Base-by-base conservation (phyloP, 1,140 invertebrate genomes). In the Drosophila sproati region DNA sequence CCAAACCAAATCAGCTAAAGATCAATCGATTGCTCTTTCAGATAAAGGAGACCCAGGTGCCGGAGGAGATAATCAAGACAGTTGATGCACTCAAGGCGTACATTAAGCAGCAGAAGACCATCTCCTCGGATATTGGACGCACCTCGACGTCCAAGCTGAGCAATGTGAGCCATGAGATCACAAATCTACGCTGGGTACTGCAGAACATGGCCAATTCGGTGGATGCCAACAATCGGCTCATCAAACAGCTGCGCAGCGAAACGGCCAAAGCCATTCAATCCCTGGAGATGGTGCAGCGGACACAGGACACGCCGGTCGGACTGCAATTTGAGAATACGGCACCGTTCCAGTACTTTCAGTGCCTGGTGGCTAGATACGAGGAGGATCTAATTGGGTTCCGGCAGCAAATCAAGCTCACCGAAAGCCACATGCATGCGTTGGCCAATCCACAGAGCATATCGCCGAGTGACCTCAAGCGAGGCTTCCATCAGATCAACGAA, bases 401-500 rank as follows among this genome's bases (percentile, higher is more conserved):
- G 72, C 94, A 95, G 66, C 95, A 96, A 92, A 96, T 97, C 59
- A 95, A 96, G 74, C 94, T 95, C 8, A 95, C 96, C 1, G 96
- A 97, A 83, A 96, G 95, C 71, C 95, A 96, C 86, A 94, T 97
- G 77, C 94, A 95, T 52, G 95, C 95, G 6, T 92, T 96, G 78
- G 94, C 95, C 82, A 94, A 95, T 72, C 95, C 95, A 1, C 94
- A 94, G 79, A 93, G 93, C 47, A 91, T 96, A 63, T 95, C 95
- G 2, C 95, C 96, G 0, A 95, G 96, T 91, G 96, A 96, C 95
- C 89, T 92, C 6, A 82, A 86, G 47, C 85, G 80, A 51, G 95
- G 96, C 12, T 95, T 98, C 87, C 95, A 94, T 54, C 95, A 96
- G 80, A 94, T 98, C 54, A 96, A 98, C 82, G 97, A 97, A 88